Evolutionary conservation across 1,140 invertebrate genomes (phyloP), one percentile per base, ranked within the genome.

Genomic region (Achatina immaculata): DNA sequence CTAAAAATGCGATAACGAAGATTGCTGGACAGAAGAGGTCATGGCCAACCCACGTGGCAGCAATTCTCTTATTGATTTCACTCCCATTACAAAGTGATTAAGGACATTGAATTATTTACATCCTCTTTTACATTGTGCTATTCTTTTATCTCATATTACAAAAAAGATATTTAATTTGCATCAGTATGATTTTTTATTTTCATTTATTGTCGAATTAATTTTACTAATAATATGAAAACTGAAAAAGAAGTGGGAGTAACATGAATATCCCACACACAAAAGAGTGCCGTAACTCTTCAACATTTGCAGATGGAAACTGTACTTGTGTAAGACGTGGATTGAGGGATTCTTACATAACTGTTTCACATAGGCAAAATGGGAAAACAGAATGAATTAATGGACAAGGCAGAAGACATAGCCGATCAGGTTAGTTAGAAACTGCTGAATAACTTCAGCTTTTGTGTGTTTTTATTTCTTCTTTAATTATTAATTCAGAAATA

Each of bases 361-460:
- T 40, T 34, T 51, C 43, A 55, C 11, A 11, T 34, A 16, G 76
- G 62, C 81, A 87, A 85, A 71, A 91, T 91, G 90, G 82, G 87
- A 31, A 85, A 88, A 73, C 88, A 95, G 91, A 96, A 95, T 92
- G 96, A 97, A 93, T 94, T 97, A 89, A 93, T 98, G 88, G 94
- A 96, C 81, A 96, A 94, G 90, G 96, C 96, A 62, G 97, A 99
- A 93, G 97, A 98, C 92, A 92, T 97, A 87, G 96, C 96, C 79
- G 97, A 99, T 92, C 96, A 97, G 95, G 97, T 98, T 93, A 93
- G 84, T 77, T 34, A 16, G 40, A 69, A 21, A 31, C 62, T 69
- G 78, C 28, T 51, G 24, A 51, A 51, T 24, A 14, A 51, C 11
- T n/a, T n/a, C 48, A 51, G 48, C 24, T 24, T 14, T 11, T 51